Evolutionary conservation across 2,888 invertebrate genomes (phyloP).

Genomic region (Pachycephus smyrnensis): DNA sequence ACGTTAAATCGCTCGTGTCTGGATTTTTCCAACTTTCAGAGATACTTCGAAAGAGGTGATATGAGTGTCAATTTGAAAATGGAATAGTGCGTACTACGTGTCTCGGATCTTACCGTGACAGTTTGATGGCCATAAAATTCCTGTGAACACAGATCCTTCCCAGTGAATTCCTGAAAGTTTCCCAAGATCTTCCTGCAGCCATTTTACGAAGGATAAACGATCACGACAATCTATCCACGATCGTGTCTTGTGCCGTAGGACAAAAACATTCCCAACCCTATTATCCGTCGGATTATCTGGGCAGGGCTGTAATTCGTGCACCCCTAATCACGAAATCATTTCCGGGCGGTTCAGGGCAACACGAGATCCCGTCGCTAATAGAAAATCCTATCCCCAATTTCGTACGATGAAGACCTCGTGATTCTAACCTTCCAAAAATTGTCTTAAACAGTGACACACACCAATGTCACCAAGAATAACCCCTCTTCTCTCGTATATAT

Average conservation of each 20-base stretch:
- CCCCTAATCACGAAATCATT: not conserved
- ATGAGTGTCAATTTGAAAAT: conserved; percentile 36
- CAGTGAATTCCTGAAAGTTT: not conserved
- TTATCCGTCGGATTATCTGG: not conserved
- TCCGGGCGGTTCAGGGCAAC: not conserved
- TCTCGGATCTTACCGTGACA: conserved; percentile 26
- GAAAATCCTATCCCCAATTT: not conserved
- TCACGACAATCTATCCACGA: conserved; percentile 15
- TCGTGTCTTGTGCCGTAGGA: not conserved
- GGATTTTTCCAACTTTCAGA: not conserved
- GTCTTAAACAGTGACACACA: not conserved
- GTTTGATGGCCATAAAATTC: not conserved
- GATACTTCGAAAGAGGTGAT: not conserved
- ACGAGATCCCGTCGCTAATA: not conserved
- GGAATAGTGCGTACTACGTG: conserved; percentile 35
- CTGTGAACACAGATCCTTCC: not conserved
- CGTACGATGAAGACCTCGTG: not conserved
- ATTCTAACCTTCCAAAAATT: not conserved
- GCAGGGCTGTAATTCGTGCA: not conserved
- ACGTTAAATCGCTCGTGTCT: not conserved
- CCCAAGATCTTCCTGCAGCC: conserved; percentile 16
- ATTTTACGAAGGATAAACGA: conserved; percentile 43
- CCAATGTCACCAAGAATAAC: not conserved
- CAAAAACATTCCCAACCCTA: not conserved
- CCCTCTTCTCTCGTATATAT: not conserved